These are phyloP conservation scores for Ctenoplectra terminalis DNA, from an alignment of 1,140 invertebrate genomes.

Conservation along the genomic window DNA sequence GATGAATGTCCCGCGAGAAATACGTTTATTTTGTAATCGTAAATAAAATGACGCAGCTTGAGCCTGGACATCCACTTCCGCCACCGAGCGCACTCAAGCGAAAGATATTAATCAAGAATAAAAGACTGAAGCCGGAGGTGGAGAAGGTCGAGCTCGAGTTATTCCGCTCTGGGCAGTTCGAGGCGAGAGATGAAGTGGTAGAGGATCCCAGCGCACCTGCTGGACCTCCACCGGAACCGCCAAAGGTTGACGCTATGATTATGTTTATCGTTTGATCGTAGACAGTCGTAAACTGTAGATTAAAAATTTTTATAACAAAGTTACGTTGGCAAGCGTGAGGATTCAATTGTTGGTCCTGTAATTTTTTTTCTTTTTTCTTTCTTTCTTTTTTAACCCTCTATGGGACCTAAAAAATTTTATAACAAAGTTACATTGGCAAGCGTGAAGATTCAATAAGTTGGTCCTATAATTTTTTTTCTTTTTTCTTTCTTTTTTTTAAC, in stretches of 20 bases:
- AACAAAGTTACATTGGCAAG: no score
- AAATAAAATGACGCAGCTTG: slow-evolving; percentile 85
- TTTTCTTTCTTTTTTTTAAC: no score
- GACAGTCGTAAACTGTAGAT: no score
- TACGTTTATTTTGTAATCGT: slow-evolving; percentile 35
- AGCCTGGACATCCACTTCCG: slow-evolving; percentile 93
- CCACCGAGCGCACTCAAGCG: slow-evolving; percentile 93
- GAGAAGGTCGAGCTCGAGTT: slow-evolving; percentile 96
- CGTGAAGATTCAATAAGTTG: no score
- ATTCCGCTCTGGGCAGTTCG: slow-evolving; percentile 94
- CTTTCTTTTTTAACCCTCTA: no score
- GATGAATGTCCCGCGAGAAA: slow-evolving; percentile 2
- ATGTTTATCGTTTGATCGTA: neutral
- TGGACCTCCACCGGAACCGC: slow-evolving; percentile 76
- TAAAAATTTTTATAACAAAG: no score
- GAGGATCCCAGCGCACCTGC: slow-evolving; percentile 93
- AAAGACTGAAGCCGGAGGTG: slow-evolving; percentile 97
- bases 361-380: no score
- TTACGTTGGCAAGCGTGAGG: no score
- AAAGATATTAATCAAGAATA: slow-evolving; percentile 99
- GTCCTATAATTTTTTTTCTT: no score
- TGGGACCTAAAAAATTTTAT: no score
- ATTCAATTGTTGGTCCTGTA: no score
- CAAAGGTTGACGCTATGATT: slow-evolving; percentile 66
- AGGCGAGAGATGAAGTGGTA: slow-evolving; percentile 92